Base-by-base conservation (phyloP, 2,888 invertebrate genomes). In the Temnothorax ravouxi region DNA sequence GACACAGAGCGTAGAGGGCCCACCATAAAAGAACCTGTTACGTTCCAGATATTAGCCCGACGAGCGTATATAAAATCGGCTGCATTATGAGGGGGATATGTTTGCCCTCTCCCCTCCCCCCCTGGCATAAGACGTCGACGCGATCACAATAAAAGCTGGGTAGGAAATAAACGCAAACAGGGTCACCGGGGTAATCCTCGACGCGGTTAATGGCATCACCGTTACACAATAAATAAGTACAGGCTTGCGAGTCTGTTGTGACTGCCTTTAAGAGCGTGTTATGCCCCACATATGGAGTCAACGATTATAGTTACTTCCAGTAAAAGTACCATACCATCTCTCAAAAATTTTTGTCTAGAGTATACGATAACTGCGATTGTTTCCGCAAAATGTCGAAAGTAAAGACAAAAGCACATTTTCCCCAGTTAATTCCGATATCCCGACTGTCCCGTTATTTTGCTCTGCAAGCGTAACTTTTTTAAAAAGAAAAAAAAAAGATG, bases 21-120 rank as follows among this genome's bases (percentile, higher is more conserved):
- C 82, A 85, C 89, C 90, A 87, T 89, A 87, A 88, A 91, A 89
- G 91, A 93, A 92, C 92, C 93, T 92, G 92, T 91, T 92, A 89
- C 88, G 91, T 92, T 92, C 89, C 86, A 88, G 88, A 93, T 90
- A 91, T 89, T 87, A 87, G 86, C 75, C 86, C 85, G 83, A 61
- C 75, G 83, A 83, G 56, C 85, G 67, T 67, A 81, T 81, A 83
- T 71, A 80, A 88, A 91, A 90, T 84, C 75, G 74, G 38, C 47
- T 59, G 38, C 56, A 15, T 59, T 61, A 59, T 56, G 47, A 50
- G 13, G 44, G 15, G 15, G 2, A 2, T 61, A 25, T 18, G 21
- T 50, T n/a, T 54, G 25, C 8, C 44, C n/a, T 44, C 66, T 25
- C n/a, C 15, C 18, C 15, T 15, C 54, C 8, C 54, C 50, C 52